Base-by-base conservation (phyloP, 2,113 vertebrate species). In the Burhinus bistriatus region DNA sequence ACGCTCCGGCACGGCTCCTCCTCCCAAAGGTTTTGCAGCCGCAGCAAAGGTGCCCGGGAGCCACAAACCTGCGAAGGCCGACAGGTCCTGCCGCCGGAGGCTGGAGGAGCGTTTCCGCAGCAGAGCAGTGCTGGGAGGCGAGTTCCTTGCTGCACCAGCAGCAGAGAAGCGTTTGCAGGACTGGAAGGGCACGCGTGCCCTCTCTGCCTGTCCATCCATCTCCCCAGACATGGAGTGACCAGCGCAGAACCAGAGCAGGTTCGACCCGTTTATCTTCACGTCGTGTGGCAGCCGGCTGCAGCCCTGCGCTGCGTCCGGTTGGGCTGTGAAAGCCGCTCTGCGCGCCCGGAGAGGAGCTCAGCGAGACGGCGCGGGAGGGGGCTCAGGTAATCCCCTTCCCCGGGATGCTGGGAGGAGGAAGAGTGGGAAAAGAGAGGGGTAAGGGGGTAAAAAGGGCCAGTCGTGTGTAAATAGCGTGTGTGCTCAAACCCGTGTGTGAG, bases 401-500 rank as follows among this genome's bases (percentile, higher is more conserved):
- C 2, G n/a, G 40, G 61, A 13, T 0, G 13, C 29, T 26, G 68
- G n/a, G 38, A 32, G 38, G 12, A 72, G 52, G 29, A 12, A 2
- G 40, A 26, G 36, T 29, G 51, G 57, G 36, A 22, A 18, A 64
- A 52, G 49, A 55, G n/a, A 12, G 30, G 55, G 30, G 22, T 11
- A 14, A 1, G 44, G 57, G 36, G 32, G 13, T 11, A 6, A 14
- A 73, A 70, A 2, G 34, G 29, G 44, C 25, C 1, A 4, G 7
- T 19, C 0, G 3, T 14, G 57, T 9, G 21, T 62, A 23, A 19
- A 26, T 3, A 9, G 30, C 0, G 6, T 10, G 36, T 42, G 65
- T 9, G 22, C 36, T 27, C 8, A 1, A n/a, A 32, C 4, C 18
- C 0, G 5, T 3, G 42, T 5, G 81, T 22, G 52, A 9, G 0